Base-by-base conservation (phyloP, 2,113 vertebrate genomes). In the Bos indicus region DNA sequence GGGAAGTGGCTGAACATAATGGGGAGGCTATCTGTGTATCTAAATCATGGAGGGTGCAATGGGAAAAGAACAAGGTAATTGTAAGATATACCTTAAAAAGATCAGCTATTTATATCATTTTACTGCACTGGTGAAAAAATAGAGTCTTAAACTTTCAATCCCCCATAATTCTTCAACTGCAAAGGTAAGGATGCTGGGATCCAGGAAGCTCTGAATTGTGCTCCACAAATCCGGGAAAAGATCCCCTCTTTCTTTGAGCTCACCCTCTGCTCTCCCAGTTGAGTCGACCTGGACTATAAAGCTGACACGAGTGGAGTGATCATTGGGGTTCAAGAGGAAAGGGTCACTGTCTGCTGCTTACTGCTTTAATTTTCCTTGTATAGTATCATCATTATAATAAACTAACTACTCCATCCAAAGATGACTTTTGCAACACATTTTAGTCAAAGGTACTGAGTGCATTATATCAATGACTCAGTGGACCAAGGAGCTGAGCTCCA, bases 21-120 rank as follows among this genome's bases (percentile, higher is more conserved):
- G 99, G 99, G 26, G 99, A 99, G 92, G 99, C 99, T 1, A 99
- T 99, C 94, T 99, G 99, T 77, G 98, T 98, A 23, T 99, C 99
- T 0, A 99, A 98, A 91, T 99, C 99, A 0, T 99, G 99, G 99
- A 99, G 99, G 80, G 97, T 99, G 21, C 99, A 99, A 97, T 52
- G 23, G 26, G 99, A 99, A 94, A 99, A 99, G 96, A 46, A 82
- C 59, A 99, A 98, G 4, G 33, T 97, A 5, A 94, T 62, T 0
- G 64, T 99, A 30, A 99, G 99, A 99, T 99, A 98, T 97, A 99
- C 99, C 1, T 98, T 97, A 54, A 99, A 98, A 94, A 98, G 60
- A 48, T 59, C 95, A 0, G 71, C 25, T 14, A 98, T 98, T 83
- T 99, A 99, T 57, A 98, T 97, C 25, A 98, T 98, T 97, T 99